Base-by-base conservation (phyloP, 2,888 invertebrate genomes). In the Hydropsyche betteni region DNA sequence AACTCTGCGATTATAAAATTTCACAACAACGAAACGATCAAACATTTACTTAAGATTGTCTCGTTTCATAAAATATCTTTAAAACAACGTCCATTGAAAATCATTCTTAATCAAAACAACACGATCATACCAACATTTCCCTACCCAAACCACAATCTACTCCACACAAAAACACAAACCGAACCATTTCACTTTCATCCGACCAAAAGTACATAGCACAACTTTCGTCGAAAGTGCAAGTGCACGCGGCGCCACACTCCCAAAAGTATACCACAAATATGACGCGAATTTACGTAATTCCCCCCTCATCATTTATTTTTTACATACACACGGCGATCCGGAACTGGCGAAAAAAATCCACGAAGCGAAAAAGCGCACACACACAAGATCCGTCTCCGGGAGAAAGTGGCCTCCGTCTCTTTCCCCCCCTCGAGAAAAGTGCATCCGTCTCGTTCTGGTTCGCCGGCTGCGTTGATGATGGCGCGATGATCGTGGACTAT, bases 351-450 rank as follows among this genome's bases (percentile, higher is more conserved):
- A 69, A 69, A 69, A 69, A 69, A 24, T 24, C 24, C 24, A 24
- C 24, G 24, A 24, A 24, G 24, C 24, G 24, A 24, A 44, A 44
- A 44, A 44, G 7, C 70, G 2, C 33, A 8, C 24, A n/a, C 34
- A 69, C 16, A 61, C 73, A 34, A 77, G 77, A 79, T 79, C 79
- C 79, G 79, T 79, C 79, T 79, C 79, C 79, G 79, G 79, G 79
- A 78, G 79, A 79, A 79, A 79, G 79, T 77, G 71, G 36, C 51
- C 38, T 33, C 53, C 73, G 61, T 55, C 78, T 44, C 76, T 64
- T 64, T 64, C 50, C 8, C 36, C 4, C 64, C 8, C 34, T 36
- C 24, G n/a, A 5, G 44, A 44, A 44, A 44, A 10, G 12, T 64
- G 14, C n/a, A 34, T 34, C 8, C 36, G 64, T 64, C 34, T 64